Evolutionary conservation across 2,113 vertebrate genomes (phyloP).

Genomic region (Ceuthmochares aereus): DNA sequence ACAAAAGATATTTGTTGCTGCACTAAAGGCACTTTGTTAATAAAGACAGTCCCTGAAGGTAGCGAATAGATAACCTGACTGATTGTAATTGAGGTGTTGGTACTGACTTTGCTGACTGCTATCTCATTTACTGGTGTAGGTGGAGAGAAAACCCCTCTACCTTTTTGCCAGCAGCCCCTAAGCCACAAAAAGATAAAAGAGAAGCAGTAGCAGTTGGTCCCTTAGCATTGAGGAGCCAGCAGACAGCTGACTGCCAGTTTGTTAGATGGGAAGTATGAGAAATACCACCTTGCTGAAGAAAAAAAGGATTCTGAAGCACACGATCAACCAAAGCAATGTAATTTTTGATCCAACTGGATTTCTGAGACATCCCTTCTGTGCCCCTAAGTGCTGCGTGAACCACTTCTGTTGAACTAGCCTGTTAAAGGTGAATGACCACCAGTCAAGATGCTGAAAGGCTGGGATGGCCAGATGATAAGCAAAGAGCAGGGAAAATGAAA

Average conservation of each 20-base stretch:
- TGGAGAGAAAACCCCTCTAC: background rate
- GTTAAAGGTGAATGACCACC: rapidly evolving
- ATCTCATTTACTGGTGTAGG: background rate
- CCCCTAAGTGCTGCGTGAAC: background rate
- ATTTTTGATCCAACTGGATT: background rate
- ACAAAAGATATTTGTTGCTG: background rate
- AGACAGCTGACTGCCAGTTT: background rate
- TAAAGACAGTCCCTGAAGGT: background rate
- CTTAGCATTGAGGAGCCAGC: background rate
- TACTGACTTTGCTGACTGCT: background rate
- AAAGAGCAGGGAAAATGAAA: background rate
- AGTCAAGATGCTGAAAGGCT: rapidly evolving
- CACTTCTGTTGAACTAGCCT: background rate
- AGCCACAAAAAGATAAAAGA: background rate
- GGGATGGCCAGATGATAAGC: background rate
- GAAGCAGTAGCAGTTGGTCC: background rate
- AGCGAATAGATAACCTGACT: background rate
- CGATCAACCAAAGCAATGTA: background rate
- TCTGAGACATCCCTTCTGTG: background rate
- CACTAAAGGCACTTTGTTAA: background rate
- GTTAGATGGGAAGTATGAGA: background rate
- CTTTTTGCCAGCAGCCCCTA: background rate
- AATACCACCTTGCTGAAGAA: background rate
- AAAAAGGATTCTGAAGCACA: background rate
- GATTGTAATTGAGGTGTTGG: background rate